phyloP scores from a whole-genome alignment of 2,113 vertebrate species.

The Tinamus guttatus region DNA sequence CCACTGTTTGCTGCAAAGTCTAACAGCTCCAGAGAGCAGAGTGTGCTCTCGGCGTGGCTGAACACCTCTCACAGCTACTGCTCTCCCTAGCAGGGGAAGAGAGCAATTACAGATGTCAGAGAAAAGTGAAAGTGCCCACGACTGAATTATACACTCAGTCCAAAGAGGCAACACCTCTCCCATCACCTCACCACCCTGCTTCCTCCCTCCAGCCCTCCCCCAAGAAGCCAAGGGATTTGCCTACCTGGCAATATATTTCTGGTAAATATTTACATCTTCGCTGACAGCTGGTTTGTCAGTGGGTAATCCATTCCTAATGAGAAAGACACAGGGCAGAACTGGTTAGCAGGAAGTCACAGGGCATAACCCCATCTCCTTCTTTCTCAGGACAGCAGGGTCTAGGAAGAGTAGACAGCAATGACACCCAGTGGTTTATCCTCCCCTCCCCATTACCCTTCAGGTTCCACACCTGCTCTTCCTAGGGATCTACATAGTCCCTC shows the following conservation, averaged over 20 bases:
- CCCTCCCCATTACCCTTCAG: background rate
- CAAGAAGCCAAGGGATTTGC: slow-evolving; percentile 76
- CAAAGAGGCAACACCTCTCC: slow-evolving; percentile 36
- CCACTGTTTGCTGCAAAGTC: slow-evolving; percentile 35
- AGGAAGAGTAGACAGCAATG: background rate
- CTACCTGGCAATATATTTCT: slow-evolving; percentile 99
- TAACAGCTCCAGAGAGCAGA: background rate
- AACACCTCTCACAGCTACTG: slow-evolving; percentile 19
- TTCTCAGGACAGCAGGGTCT: background rate
- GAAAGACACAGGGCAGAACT: slow-evolving; percentile 82
- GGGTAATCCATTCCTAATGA: slow-evolving; percentile 95
- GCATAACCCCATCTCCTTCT: background rate
- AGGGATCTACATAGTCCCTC: background rate
- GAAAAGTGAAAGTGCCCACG: slow-evolving; percentile 13
- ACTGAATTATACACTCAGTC: slow-evolving; percentile 1
- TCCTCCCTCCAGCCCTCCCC: slow-evolving; percentile 26
- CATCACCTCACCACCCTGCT: slow-evolving; percentile 7
- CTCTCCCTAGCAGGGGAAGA: background rate
- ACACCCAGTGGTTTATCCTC: background rate
- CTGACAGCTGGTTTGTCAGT: slow-evolving; percentile 93
- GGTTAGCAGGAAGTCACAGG: slow-evolving; percentile 68
- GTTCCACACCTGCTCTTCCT: background rate
- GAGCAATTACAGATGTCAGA: slow-evolving; percentile 11
- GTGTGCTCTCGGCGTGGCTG: background rate
- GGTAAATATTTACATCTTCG: slow-evolving; percentile 99